phyloP scores from a whole-genome alignment of 2,888 invertebrate genomes.

The Alitta virens region DNA sequence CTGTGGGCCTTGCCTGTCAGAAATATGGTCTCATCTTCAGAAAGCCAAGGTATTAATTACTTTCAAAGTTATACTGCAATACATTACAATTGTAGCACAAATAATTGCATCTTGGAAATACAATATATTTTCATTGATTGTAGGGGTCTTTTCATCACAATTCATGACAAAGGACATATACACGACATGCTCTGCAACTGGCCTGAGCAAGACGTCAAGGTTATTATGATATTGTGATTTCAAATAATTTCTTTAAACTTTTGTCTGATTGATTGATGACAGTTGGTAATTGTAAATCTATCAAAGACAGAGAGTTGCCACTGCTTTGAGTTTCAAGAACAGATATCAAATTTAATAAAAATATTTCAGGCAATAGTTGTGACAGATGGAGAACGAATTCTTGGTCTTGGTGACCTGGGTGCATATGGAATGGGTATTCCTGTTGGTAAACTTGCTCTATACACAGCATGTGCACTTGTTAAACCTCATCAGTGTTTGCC shows the following conservation, averaged over 20 bases:
- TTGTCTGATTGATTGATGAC: no score
- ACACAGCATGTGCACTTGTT: conserved; percentile 95
- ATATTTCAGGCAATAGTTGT: conserved; percentile 68
- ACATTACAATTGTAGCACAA: no score
- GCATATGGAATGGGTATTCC: conserved; percentile 99
- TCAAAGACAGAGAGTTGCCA: no score
- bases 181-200: conserved; percentile 91
- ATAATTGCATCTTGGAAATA: no score
- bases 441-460: conserved; percentile 92
- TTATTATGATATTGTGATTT: conserved; percentile 24
- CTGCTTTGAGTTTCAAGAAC: no score
- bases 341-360: no score
- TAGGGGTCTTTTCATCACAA: conserved; percentile 89
- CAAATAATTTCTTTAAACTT: no score
- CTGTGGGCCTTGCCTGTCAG: conserved; percentile 95
- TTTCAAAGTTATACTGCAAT: no score
- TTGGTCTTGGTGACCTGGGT: conserved; percentile 95
- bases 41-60: conserved; percentile 67
- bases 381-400: conserved; percentile 96
- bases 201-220: conserved; percentile 64
- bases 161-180: conserved; percentile 90
- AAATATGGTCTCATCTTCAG: conserved; percentile 89
- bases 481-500: conserved; percentile 94
- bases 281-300: no score
- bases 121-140: no score